Conservation (phyloP, 2,797 vertebrate genomes). For the Crotalus adamanteus region DNA sequence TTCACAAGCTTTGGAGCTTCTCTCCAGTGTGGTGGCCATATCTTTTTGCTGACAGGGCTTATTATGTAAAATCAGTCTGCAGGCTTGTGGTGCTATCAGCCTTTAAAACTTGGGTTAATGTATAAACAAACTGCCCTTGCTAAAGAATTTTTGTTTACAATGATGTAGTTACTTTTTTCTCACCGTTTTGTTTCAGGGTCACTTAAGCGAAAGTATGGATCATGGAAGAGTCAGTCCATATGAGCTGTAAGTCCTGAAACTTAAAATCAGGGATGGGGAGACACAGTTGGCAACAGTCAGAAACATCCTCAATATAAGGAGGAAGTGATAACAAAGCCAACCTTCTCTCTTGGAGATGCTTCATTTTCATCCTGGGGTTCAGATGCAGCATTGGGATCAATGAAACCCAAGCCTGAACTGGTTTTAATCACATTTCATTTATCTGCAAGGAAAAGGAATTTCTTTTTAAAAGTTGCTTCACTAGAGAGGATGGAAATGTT, state of each 20-base stretch:
- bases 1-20: not conserved
- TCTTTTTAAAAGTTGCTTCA: not conserved
- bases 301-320: not conserved
- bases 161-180: slow-evolving; percentile 30
- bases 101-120: not conserved
- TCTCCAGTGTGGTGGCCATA: slow-evolving; percentile 1
- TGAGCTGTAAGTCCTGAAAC: slow-evolving; percentile 86
- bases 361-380: not conserved
- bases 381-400: not conserved
- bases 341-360: not conserved
- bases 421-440: not conserved
- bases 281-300: not conserved
- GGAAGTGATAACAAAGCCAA: not conserved
- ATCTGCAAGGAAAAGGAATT: not conserved
- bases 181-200: slow-evolving; percentile 69
- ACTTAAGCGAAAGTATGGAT: slow-evolving; percentile 90
- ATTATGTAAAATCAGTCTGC: slow-evolving; percentile 5
- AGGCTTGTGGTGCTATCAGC: not conserved
- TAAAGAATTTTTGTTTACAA: not conserved
- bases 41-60: not conserved
- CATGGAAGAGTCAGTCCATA: slow-evolving; percentile 86
- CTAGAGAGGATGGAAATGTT: not conserved
- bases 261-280: not conserved
- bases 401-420: not conserved
- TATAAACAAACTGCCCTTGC: not conserved